A percentile compares a stretch with the other conserved stretches of the same genome.
phyloP scores from a whole-genome alignment of 2,888 invertebrate species.

The Sicus ferrugineus region DNA sequence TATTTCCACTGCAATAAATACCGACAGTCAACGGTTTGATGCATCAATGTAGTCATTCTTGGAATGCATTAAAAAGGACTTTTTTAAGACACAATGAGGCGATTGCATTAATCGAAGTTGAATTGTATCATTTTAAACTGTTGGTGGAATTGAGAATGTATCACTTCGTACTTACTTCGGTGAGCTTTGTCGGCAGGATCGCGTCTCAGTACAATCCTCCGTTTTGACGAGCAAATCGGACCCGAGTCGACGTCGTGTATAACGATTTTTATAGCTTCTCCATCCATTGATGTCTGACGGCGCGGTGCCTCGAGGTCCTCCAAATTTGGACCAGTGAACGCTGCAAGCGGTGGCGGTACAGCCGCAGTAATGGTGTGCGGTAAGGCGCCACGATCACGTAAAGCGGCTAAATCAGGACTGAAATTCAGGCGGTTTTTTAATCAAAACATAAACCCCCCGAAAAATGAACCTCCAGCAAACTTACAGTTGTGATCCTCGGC shows the following conservation, averaged over 20 bases:
- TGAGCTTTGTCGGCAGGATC: conserved; percentile 86
- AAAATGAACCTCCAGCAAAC: conserved; percentile 56
- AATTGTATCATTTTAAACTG: background rate
- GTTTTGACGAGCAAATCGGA: conserved; percentile 71
- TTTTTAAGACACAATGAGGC: no score
- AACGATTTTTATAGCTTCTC: conserved; percentile 91
- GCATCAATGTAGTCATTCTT: no score
- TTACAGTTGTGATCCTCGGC: conserved; percentile 86
- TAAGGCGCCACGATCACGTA: conserved; percentile 69
- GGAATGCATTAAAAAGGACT: no score
- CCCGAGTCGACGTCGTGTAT: conserved; percentile 91
- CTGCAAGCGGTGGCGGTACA: conserved; percentile 63
- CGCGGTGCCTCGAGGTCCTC: conserved; percentile 72
- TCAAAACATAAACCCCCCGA: conserved; percentile 6
- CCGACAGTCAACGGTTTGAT: no score
- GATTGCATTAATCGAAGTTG: background rate
- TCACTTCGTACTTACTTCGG: conserved; percentile 73
- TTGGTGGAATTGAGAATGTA: background rate
- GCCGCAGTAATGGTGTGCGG: conserved; percentile 60
- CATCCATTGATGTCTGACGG: conserved; percentile 86
- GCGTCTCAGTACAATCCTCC: conserved; percentile 76
- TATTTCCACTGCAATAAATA: no score
- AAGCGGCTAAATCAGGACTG: conserved; percentile 78
- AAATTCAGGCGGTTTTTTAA: background rate
- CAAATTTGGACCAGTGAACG: conserved; percentile 67